A percentile compares a stretch with the other conserved stretches of the same genome.
Conservation (phyloP, 2,113 vertebrate genomes). For the Xiphophorus hellerii region DNA sequence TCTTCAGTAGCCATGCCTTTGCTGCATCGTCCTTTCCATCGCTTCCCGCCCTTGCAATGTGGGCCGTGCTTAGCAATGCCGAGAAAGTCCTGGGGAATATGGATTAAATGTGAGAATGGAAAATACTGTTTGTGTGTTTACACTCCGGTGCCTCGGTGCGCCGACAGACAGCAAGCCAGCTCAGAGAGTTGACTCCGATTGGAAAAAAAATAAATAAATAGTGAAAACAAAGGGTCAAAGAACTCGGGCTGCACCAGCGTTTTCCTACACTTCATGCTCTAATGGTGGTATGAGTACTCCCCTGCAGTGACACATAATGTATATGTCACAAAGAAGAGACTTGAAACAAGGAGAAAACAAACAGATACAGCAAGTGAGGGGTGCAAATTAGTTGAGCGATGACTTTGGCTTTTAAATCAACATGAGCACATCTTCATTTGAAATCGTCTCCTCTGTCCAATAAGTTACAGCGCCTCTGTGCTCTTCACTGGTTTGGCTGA, state of each 20-base stretch:
- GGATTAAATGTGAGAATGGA: constrained; percentile 72
- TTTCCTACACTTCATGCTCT: constrained; percentile 43
- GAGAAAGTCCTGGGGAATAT: constrained; percentile 56
- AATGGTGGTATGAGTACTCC: constrained; percentile 33
- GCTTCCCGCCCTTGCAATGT: constrained; percentile 22
- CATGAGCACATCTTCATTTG: constrained; percentile 7
- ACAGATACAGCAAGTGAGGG: constrained; percentile 19
- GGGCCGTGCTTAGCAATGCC: constrained; percentile 41
- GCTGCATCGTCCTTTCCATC: constrained; percentile 14
- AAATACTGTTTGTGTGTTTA: constrained; percentile 71
- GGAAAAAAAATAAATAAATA: constrained; percentile 38
- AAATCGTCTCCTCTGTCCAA: constrained; percentile 38
- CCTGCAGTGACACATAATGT: constrained; percentile 10
- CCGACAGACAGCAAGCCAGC: constrained; percentile 51
- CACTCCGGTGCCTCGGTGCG: constrained; percentile 58
- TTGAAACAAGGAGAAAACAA: constrained; percentile 4
- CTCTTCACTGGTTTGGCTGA: constrained; percentile 22
- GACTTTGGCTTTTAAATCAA: constrained; percentile 40
- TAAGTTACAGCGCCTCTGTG: constrained; percentile 26
- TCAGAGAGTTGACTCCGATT: constrained; percentile 56
- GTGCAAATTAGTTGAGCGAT: constrained; percentile 41
- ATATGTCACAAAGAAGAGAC: constrained; percentile 19
- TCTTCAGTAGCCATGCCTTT: constrained; percentile 13
- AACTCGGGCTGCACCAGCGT: constrained; percentile 29
- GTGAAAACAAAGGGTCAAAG: constrained; percentile 62